Base-by-base conservation (phyloP, 2,113 vertebrate genomes). In the Neoarius graeffei region DNA sequence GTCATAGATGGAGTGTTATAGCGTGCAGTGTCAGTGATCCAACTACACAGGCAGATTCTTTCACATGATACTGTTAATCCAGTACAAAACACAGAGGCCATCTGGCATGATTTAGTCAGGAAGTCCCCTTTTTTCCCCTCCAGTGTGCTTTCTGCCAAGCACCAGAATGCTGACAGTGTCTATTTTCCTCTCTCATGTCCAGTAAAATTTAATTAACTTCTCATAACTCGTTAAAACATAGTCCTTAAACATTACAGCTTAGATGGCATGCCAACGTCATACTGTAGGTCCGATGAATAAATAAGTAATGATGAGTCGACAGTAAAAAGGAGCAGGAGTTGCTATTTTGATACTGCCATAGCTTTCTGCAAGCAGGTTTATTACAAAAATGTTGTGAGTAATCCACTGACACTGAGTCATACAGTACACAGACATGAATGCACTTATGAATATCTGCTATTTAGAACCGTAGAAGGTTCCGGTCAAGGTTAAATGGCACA, bases 341-440 rank as follows among this genome's bases (percentile, higher is more conserved):
- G 87, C 62, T 87, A 89, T 86, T 87, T 85, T 85, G 4, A 85
- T 86, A 91, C 89, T 73, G 71, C 91, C 90, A 93, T 95, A 97
- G 94, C 95, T 95, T 96, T 97, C 94, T 95, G 97, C 97, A 97
- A 99, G 98, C 97, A 96, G 96, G 96, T 97, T 96, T 96, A 96
- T 98, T 99, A 98, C 97, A 82, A 82, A 82, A 96, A 95, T 94
- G 95, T 96, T 76, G 73, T 96, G 96, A 97, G 95, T 96, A 96
- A 97, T 97, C 96, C 95, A 95, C 59, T 94, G 96, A 95, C 97
- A 97, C 95, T 96, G 96, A 96, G 98, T 94, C 94, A 95, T 95
- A 97, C 96, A 95, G 95, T 95, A 97, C 95, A 95, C 95, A 94
- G 94, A 95, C 94, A 96, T 94, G 94, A 95, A 96, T 95, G 96